Conservation (phyloP, 2,797 vertebrate genomes). For the Esox lucius region DNA sequence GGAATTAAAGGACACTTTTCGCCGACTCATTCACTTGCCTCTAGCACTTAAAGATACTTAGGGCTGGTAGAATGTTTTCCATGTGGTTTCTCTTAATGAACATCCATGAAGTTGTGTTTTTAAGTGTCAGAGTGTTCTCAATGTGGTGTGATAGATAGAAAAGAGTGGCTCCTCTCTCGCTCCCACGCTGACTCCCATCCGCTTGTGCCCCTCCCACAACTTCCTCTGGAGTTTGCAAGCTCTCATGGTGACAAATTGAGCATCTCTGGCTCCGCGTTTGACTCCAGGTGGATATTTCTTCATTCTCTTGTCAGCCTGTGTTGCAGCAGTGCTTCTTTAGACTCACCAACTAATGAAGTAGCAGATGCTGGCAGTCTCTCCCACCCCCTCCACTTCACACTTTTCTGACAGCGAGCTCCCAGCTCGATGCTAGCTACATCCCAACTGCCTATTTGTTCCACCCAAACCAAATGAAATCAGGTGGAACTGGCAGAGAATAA, state of each 20-base stretch:
- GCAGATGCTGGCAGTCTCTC: slow-evolving; percentile 44
- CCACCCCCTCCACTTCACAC: slow-evolving; percentile 6
- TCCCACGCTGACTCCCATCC: neutral
- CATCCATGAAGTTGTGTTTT: neutral
- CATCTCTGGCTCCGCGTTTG: slow-evolving; percentile 44
- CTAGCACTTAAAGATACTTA: neutral
- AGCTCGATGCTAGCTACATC: slow-evolving; percentile 35
- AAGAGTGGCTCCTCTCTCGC: slow-evolving; percentile 7
- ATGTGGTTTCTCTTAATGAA: neutral
- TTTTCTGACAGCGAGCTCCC: slow-evolving; percentile 39
- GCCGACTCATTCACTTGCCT: neutral
- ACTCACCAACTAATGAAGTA: slow-evolving; percentile 55
- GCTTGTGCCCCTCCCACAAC: slow-evolving; percentile 20
- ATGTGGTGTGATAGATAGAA: neutral
- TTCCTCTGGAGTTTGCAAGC: neutral
- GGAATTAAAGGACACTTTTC: neutral
- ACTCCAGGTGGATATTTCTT: slow-evolving; percentile 63
- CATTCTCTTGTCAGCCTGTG: slow-evolving; percentile 53
- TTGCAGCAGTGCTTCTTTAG: slow-evolving; percentile 53
- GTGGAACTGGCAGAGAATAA: slow-evolving; percentile 56
- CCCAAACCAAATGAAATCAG: slow-evolving; percentile 54
- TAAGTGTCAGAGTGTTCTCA: neutral
- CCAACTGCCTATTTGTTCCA: slow-evolving; percentile 56
- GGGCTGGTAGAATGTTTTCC: neutral
- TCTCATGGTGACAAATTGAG: slow-evolving; percentile 52